Conservation (phyloP, 2,113 vertebrate species). For the Upupa epops region DNA sequence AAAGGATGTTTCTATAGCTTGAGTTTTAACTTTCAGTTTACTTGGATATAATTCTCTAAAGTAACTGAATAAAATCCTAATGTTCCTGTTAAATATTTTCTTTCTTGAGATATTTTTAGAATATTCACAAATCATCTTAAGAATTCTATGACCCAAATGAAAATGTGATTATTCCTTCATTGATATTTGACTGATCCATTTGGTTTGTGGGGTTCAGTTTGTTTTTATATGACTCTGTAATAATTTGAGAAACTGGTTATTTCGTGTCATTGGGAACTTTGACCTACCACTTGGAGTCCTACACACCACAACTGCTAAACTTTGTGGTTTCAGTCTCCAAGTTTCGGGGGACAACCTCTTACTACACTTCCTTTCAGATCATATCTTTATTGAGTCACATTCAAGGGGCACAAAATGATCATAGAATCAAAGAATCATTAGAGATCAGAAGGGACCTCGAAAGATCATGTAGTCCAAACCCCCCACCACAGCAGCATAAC, state of each 20-base stretch:
- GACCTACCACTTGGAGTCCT: background rate
- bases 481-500: no score
- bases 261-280: background rate
- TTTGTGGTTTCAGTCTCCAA: background rate
- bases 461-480: no score
- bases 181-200: background rate
- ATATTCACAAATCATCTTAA: background rate
- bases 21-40: background rate
- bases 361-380: background rate
- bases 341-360: background rate
- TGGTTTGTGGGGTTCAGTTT: accelerated
- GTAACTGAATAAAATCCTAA: background rate
- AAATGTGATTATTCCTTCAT: background rate
- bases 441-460: no score
- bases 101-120: background rate
- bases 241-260: background rate
- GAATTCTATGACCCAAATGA: background rate
- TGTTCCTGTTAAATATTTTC: background rate
- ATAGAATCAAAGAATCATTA: no score
- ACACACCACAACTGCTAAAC: background rate
- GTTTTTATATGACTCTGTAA: background rate
- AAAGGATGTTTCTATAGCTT: background rate
- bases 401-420: background rate
- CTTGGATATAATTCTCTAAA: background rate
- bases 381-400: background rate